phyloP scores from a whole-genome alignment of 2,797 vertebrate species.

The Lepus townsendii region DNA sequence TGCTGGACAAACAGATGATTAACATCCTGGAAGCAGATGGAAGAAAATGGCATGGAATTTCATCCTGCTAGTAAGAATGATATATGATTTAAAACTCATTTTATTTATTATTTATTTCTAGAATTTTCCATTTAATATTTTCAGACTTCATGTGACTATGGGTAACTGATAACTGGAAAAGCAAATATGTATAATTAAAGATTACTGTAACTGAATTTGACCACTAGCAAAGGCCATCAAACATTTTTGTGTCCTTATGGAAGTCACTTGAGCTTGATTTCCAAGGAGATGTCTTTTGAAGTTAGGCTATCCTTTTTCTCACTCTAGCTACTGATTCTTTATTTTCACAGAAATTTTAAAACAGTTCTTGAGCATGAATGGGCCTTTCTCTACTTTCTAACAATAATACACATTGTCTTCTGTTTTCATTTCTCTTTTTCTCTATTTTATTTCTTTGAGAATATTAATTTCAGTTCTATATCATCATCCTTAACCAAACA shows the following conservation, averaged over 20 bases:
- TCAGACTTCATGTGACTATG: neutral
- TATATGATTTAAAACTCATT: neutral
- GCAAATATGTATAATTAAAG: neutral
- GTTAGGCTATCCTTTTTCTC: neutral
- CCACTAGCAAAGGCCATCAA: neutral
- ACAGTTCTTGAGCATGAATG: neutral
- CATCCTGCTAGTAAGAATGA: neutral
- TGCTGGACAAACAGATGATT: neutral
- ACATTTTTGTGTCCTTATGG: neutral
- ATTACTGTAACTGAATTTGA: neutral
- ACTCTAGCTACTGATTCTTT: neutral
- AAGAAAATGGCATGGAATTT: neutral
- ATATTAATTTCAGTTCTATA: neutral
- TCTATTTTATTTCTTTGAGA: neutral
- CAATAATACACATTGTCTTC: constrained; percentile 5
- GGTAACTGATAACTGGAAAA: neutral
- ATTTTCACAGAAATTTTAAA: neutral
- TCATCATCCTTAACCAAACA: constrained; percentile 10
- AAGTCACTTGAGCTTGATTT: constrained; percentile 1
- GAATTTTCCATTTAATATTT: neutral
- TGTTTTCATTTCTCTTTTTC: neutral
- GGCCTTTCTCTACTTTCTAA: neutral
- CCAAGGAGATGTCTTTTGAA: neutral
- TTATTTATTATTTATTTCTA: neutral
- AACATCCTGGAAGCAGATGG: too few relatives aligned